Conservation (phyloP, 1,140 invertebrate species). For the Trichoplusia ni region DNA sequence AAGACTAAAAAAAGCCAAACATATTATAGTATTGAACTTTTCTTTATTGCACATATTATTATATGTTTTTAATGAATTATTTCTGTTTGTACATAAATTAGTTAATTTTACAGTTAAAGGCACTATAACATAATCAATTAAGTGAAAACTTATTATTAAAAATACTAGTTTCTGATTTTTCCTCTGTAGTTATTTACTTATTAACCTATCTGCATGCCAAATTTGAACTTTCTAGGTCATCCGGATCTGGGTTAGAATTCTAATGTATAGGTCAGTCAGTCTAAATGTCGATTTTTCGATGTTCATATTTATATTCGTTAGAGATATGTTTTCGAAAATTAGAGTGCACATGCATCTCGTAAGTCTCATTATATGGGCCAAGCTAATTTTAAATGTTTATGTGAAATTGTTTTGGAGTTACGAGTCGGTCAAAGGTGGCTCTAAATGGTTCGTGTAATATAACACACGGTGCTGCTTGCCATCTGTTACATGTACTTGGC, state of each 20-base stretch:
- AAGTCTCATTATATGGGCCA: conserved; percentile 7
- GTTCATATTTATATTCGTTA: background rate
- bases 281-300: background rate
- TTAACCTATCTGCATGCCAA: background rate
- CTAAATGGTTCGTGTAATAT: conserved; percentile 1
- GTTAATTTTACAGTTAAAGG: too few species aligned
- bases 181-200: background rate
- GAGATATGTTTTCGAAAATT: background rate
- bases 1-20: too few species aligned
- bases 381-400: background rate
- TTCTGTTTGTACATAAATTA: too few species aligned
- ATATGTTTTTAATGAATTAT: too few species aligned
- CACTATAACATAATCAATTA: background rate
- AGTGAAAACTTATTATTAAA: background rate
- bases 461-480: background rate
- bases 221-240: conserved; percentile 1
- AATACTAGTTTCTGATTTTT: background rate
- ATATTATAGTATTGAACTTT: too few species aligned
- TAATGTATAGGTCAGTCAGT: background rate
- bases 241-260: background rate
- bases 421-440: background rate
- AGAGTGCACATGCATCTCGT: background rate
- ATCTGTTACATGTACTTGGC: too few species aligned
- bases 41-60: too few species aligned
- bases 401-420: conserved; percentile 1